These are phyloP conservation scores for Drosophila rhopaloa DNA, from an alignment of 1,140 invertebrate species.

Conservation along the genomic window DNA sequence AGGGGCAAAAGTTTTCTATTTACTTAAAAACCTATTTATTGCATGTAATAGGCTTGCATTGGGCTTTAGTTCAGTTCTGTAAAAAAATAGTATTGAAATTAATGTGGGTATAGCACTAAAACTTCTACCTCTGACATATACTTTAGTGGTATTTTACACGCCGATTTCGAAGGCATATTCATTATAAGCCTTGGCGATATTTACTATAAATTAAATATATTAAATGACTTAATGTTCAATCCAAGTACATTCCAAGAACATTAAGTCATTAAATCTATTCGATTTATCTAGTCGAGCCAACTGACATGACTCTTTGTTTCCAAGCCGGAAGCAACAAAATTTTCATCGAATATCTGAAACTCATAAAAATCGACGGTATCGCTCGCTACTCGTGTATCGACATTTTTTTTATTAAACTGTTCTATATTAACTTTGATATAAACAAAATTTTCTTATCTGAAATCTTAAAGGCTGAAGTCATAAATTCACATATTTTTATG, in stretches of 20 bases:
- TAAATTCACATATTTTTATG: not conserved
- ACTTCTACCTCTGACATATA: slow-evolving; percentile 77
- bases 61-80: slow-evolving; percentile 46
- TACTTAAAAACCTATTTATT: too few relatives aligned
- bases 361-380: not conserved
- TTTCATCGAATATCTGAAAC: not conserved
- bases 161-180: slow-evolving; percentile 94
- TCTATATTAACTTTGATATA: not conserved
- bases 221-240: too few relatives aligned
- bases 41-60: slow-evolving; percentile 85
- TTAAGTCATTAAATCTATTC: not conserved
- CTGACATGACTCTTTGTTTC: too few relatives aligned
- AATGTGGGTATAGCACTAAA: too few relatives aligned
- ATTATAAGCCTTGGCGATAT: slow-evolving; percentile 94
- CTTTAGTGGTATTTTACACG: slow-evolving; percentile 87
- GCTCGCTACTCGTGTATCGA: too few relatives aligned
- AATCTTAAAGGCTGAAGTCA: not conserved
- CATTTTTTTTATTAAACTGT: too few relatives aligned
- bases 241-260: too few relatives aligned
- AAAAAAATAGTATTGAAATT: too few relatives aligned
- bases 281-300: too few relatives aligned
- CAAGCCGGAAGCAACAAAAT: too few relatives aligned
- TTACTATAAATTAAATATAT: too few relatives aligned
- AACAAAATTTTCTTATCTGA: not conserved
- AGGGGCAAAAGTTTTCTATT: slow-evolving; percentile 17